A percentile compares a stretch with the other conserved stretches of the same genome.
Conservation (phyloP, 2,888 invertebrate species). For the Troides aeacus region DNA sequence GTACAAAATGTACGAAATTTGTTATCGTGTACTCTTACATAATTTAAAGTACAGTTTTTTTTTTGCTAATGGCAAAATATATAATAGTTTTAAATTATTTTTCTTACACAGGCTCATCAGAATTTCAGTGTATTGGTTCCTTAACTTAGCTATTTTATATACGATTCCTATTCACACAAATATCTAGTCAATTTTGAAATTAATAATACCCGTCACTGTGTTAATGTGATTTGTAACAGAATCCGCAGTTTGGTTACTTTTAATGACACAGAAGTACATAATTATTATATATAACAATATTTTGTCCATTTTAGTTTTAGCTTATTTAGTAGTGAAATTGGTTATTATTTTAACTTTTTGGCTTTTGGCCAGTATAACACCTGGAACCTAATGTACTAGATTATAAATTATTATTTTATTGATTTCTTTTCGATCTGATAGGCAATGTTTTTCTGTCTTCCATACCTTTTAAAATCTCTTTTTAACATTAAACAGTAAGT, state of each 20-base stretch:
- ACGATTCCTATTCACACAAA: constrained; percentile 79
- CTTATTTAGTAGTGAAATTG: constrained; percentile 64
- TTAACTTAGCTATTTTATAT: constrained; percentile 74
- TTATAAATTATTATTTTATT: constrained; percentile 52
- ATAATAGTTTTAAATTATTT: constrained; percentile 56
- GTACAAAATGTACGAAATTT: constrained; percentile 74
- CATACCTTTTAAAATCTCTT: constrained; percentile 60
- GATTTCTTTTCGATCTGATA: constrained; percentile 64
- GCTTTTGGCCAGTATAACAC: constrained; percentile 66
- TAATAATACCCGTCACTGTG: constrained; percentile 69
- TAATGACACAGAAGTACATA: constrained; percentile 67
- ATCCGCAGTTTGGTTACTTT: constrained; percentile 61
- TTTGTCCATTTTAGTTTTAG: constrained; percentile 73
- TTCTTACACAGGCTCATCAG: constrained; percentile 70
- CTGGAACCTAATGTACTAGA: constrained; percentile 53
- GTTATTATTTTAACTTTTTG: constrained; percentile 59
- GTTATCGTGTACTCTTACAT: constrained; percentile 69
- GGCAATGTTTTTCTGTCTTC: constrained; percentile 76
- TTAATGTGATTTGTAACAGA: constrained; percentile 55
- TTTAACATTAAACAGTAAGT: constrained; percentile 45
- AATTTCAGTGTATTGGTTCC: constrained; percentile 76
- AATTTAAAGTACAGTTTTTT: constrained; percentile 73
- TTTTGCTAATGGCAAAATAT: constrained; percentile 69
- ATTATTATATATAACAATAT: constrained; percentile 49
- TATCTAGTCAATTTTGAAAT: constrained; percentile 81